Base-by-base conservation (phyloP, 2,888 invertebrate species). In the Diarsia mendica region DNA sequence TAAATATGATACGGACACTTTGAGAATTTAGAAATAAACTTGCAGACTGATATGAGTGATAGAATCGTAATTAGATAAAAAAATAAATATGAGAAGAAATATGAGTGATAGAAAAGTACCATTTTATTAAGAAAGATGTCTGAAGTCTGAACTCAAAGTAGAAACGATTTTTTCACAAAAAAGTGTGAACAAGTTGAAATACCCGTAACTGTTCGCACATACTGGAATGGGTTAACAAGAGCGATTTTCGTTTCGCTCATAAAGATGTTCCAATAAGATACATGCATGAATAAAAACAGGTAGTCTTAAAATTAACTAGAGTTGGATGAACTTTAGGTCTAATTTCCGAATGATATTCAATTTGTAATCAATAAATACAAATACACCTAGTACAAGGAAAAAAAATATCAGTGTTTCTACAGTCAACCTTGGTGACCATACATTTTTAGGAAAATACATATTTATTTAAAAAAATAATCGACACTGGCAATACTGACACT, bases 291-390 rank as follows among this genome's bases (percentile, higher is more conserved):
- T 51, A 60, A 46, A 71, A 49, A 4, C 49, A 67, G 15, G 33
- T 48, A 58, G 69, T 10, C 63, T 58, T 55, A 67, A 64, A 78
- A 70, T 63, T 67, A 67, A 13, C 23, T 3, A 72, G n/a, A 71
- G 78, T 67, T 67, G 49, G 44, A 46, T 67, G 79, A 78, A 49
- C 66, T 78, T 39, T 15, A n/a, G 4, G 11, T 49, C 20, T n/a
- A 3, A n/a, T 1, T 63, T n/a, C 2, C 39, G 20, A 39, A 65
- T 66, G 8, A 23, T 44, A 20, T 49, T 76, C 63, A 1, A 61
- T 55, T n/a, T 13, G 13, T 18, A 48, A 20, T 23, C 11, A 51
- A 39, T 63, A 23, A n/a, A 44, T 44, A 23, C 15, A n/a, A 8
- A n/a, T 20, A 44, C 39, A n/a, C 3, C 6, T 20, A 33, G 39